Evolutionary conservation across 1,140 invertebrate species (phyloP), one percentile per base, ranked within the genome.

Genomic region (Berghia stephanieae): DNA sequence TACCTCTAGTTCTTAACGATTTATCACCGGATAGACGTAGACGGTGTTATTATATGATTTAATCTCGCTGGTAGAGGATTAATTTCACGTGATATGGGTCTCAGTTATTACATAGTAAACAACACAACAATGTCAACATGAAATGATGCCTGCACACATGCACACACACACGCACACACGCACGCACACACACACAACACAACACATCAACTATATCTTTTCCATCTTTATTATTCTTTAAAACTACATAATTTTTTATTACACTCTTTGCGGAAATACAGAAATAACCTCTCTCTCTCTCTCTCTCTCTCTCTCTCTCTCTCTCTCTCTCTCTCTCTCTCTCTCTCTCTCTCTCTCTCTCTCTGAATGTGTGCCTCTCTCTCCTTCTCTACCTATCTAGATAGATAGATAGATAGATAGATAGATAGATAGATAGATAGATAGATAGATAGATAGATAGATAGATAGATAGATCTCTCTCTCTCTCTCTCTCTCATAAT

Each of bases 221-320:
- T 40, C n/a, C 40, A 16, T 66, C n/a, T 66, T 38, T 66, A 31
- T 24, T 38, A 38, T 38, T 66, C n/a, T 66, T 60, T 31, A 60
- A n/a, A 6, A 21, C 21, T 60, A 4, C 21, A n/a, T 4, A 4
- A 21, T 27, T 60, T 27, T 60, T 21, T 6, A 8, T 4, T 27
- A 60, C 24, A 6, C 55, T 60, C 24, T 60, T 4, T n/a, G 21
- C 21, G n/a, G 34, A 31, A 60, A 60, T 60, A 6, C 8, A 6
- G 21, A 27, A 21, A 60, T 8, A 60, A 27, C 34, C 55, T 60
- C 21, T 60, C 55, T 60, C 34, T 60, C 55, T 60, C 21, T 60
- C 55, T 60, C 55, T 60, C 55, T 60, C 21, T 60, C 55, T 60
- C 21, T 60, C 55, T 60, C 55, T 60, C 55, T 21, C 55, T 60